Evolutionary conservation across 2,888 invertebrate genomes (phyloP).

Genomic region (Drosophila emarginata): DNA sequence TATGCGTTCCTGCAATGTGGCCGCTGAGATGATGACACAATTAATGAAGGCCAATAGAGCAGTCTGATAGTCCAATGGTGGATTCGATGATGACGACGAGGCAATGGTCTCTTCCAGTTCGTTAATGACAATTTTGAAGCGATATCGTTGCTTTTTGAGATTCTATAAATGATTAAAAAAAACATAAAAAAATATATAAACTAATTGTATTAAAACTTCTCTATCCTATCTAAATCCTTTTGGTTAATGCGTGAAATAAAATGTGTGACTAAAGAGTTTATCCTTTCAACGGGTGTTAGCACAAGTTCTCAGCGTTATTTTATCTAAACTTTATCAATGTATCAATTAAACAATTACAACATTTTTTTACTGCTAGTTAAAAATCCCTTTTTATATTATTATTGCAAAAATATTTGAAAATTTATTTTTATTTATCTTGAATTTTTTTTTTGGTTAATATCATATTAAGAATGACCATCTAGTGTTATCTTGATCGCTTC

Average conservation of each 20-base stretch:
- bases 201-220: no score
- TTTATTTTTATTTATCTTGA: no score
- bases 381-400: no score
- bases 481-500: conserved; percentile 31
- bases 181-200: background rate
- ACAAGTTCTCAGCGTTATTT: background rate
- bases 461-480: background rate
- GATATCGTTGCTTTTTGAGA: conserved; percentile 93
- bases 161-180: conserved; percentile 84
- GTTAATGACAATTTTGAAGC: conserved; percentile 93
- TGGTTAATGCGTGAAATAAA: no score
- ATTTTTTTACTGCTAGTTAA: no score
- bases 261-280: no score
- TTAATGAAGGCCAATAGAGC: conserved; percentile 97
- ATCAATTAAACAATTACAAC: no score
- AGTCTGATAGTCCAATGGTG: conserved; percentile 93
- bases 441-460: background rate
- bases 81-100: conserved; percentile 50
- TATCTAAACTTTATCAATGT: no score
- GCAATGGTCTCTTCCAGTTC: conserved; percentile 89
- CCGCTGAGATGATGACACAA: conserved; percentile 96
- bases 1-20: conserved; percentile 92
- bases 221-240: no score
- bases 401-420: no score
- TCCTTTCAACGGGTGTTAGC: background rate